Percentiles rank a stretch among this genome's conserved stretches.
phyloP scores from a whole-genome alignment of 2,113 vertebrate species.

The Gila orcuttii region DNA sequence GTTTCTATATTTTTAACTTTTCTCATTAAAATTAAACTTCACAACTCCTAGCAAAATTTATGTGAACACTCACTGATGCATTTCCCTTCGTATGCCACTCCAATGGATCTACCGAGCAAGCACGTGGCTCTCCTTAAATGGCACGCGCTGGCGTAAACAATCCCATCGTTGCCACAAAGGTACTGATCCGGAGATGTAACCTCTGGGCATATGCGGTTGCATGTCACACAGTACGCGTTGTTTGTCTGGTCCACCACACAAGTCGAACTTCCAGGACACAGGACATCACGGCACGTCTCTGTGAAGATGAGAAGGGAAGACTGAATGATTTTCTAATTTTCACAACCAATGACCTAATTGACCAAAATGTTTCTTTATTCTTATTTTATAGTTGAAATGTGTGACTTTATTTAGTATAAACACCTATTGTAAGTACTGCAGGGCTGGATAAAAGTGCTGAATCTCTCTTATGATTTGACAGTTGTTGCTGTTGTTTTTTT shows the following conservation, averaged over 20 bases:
- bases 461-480: background rate
- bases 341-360: conserved; percentile 9
- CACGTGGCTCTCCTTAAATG: conserved; percentile 97
- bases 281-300: conserved; percentile 96
- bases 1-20: background rate
- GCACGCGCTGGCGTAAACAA: conserved; percentile 93
- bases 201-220: conserved; percentile 95
- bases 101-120: conserved; percentile 93
- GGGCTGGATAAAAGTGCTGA: background rate
- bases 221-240: conserved; percentile 97
- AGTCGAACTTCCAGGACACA: conserved; percentile 92
- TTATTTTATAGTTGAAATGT: no score
- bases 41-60: background rate
- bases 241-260: conserved; percentile 99
- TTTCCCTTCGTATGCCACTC: conserved; percentile 96
- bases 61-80: conserved; percentile 89
- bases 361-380: background rate
- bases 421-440: background rate
- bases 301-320: conserved; percentile 58
- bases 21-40: conserved; percentile 7
- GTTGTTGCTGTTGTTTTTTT: no score
- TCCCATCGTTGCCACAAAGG: conserved; percentile 97
- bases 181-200: conserved; percentile 92
- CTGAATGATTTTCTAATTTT: background rate
- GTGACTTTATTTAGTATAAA: background rate